Conservation (phyloP, 2,888 invertebrate genomes). For the Epinotia demarniana region DNA sequence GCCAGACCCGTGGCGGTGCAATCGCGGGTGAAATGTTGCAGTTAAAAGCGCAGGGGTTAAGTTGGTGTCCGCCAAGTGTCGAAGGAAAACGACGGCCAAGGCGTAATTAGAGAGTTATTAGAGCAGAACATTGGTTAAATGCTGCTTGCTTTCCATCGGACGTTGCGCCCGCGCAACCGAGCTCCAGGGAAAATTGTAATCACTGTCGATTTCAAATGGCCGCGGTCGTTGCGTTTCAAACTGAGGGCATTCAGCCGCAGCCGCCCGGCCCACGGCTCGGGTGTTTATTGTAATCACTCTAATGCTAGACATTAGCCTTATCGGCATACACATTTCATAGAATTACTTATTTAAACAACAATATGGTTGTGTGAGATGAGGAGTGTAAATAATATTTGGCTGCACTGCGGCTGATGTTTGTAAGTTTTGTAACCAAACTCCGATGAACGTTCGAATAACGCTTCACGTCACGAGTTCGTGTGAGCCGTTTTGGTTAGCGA, state of each 20-base stretch:
- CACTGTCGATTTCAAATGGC: conserved; percentile 83
- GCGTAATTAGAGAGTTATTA: conserved; percentile 83
- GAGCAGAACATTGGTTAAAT: conserved; percentile 84
- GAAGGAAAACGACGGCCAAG: conserved; percentile 77
- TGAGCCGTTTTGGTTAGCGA: conserved; percentile 68
- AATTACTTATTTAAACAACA: conserved; percentile 32
- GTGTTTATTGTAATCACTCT: conserved; percentile 64
- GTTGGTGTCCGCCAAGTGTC: conserved; percentile 72
- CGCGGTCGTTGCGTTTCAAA: conserved; percentile 71
- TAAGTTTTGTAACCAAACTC: conserved; percentile 61
- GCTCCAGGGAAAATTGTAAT: conserved; percentile 83
- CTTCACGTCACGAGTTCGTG: conserved; percentile 56
- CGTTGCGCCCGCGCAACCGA: conserved; percentile 80
- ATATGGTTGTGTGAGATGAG: conserved; percentile 11
- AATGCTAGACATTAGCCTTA: conserved; percentile 54
- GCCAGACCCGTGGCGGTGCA: conserved; percentile 54
- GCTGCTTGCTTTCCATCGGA: conserved; percentile 84
- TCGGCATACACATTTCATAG: conserved; percentile 56
- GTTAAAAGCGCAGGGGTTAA: conserved; percentile 80
- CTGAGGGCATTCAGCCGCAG: conserved; percentile 64
- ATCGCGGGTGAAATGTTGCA: conserved; percentile 73
- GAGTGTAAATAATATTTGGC: conserved; percentile 63
- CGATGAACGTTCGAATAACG: conserved; percentile 59
- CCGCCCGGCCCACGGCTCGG: conserved; percentile 50
- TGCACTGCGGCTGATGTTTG: conserved; percentile 39